Percentiles rank a stretch among this genome's conserved stretches.
These are phyloP conservation scores for Hipparchia sbordonii DNA, from an alignment of 2,888 invertebrate species.

Conservation along the genomic window DNA sequence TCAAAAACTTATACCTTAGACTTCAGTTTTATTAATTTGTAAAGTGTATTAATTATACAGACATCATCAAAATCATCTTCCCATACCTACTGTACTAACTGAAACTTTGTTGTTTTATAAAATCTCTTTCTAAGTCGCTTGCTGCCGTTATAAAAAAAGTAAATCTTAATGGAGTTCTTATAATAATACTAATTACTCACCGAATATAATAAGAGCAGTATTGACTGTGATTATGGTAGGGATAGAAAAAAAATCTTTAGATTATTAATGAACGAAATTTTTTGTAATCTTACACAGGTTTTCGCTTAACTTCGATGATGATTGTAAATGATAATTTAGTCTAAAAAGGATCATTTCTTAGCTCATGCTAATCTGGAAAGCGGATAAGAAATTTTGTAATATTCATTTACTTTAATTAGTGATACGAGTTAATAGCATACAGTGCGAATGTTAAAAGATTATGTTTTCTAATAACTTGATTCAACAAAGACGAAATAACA, in stretches of 20 bases:
- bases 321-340: too few relatives aligned
- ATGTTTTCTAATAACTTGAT: too few relatives aligned
- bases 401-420: too few relatives aligned
- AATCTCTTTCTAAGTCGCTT: conserved; percentile 33
- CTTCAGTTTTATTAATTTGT: too few relatives aligned
- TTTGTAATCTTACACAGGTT: background rate
- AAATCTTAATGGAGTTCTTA: conserved; percentile 74
- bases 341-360: too few relatives aligned
- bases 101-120: conserved; percentile 13
- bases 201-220: conserved; percentile 57
- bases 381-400: too few relatives aligned
- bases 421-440: too few relatives aligned
- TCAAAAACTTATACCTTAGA: too few relatives aligned
- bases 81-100: background rate
- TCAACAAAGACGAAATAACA: too few relatives aligned
- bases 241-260: conserved; percentile 44
- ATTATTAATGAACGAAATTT: background rate
- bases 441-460: too few relatives aligned
- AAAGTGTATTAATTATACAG: background rate
- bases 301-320: background rate
- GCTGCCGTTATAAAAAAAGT: conserved; percentile 41
- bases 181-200: conserved; percentile 70
- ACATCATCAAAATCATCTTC: background rate
- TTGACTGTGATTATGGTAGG: conserved; percentile 59
- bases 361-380: too few relatives aligned